phyloP scores from a whole-genome alignment of 1,140 invertebrate species.

The Neuroterus valhalla region DNA sequence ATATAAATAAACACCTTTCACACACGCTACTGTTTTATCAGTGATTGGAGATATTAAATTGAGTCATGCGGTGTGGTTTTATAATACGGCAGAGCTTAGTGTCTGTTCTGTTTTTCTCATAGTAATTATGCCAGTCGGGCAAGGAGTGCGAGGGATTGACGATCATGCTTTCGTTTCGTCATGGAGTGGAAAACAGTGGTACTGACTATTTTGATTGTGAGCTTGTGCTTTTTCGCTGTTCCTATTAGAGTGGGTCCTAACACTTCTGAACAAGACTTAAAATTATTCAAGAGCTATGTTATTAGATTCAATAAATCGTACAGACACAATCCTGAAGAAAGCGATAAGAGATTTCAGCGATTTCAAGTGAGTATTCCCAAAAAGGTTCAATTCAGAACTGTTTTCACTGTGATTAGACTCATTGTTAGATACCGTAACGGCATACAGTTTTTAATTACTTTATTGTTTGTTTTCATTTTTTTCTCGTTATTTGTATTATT shows the following conservation, averaged over 20 bases:
- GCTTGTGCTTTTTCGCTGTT: constrained; percentile 74
- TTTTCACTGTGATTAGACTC: not conserved
- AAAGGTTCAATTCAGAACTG: not conserved
- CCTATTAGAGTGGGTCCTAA: constrained; percentile 70
- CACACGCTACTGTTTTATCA: constrained; percentile 47
- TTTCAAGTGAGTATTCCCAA: constrained; percentile 78
- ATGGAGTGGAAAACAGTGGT: constrained; percentile 72
- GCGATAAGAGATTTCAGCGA: constrained; percentile 76
- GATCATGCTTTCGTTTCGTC: constrained; percentile 51
- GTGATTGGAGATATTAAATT: constrained; percentile 41
- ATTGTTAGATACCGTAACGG: not conserved
- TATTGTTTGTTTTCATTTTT: no score
- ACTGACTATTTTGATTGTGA: constrained; percentile 62
- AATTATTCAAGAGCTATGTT: constrained; percentile 79
- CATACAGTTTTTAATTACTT: no score
- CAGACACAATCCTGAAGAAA: constrained; percentile 76
- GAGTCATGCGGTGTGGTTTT: constrained; percentile 46
- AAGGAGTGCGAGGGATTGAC: constrained; percentile 35
- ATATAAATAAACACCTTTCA: no score
- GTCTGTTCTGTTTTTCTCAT: constrained; percentile 14
- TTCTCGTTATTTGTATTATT: no score
- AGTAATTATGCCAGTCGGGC: constrained; percentile 25
- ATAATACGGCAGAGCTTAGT: not conserved
- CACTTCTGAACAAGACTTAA: constrained; percentile 58
- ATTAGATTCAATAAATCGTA: constrained; percentile 82